Evolutionary conservation across 2,113 vertebrate genomes (phyloP), one percentile per base, ranked within the genome.

Genomic region (Herpailurus yagouaroundi): DNA sequence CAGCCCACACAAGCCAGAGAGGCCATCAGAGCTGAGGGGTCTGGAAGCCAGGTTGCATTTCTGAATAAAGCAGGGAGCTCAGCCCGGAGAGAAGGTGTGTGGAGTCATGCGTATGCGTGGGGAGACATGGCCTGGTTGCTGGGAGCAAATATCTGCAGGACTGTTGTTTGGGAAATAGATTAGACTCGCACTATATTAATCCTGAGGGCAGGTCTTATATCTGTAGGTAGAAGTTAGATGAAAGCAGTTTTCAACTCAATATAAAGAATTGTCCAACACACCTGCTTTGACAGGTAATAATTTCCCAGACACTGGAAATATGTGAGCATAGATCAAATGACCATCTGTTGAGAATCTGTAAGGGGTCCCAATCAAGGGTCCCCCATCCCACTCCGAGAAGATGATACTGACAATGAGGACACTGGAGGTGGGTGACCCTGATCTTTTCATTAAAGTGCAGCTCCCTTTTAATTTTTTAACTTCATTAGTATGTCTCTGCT

Each of bases 21-120:
- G 31, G 18, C 36, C 36, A 52, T 3, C 52, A 2, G 60, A 86
- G 3, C 33, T 11, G 60, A 86, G 33, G 33, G 5, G 41, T n/a
- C 52, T 45, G 3, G 31, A 31, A 73, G 71, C 27, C 79, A 69
- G 8, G 13, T 2, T 66, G 74, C 9, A 21, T 21, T 82, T 84
- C 71, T 63, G 57, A 50, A 23, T 36, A n/a, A 57, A 68, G n/a
- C 50, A 41, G 31, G 7, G 31, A 15, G 36, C 23, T 91, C 29
- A 27, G 31, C n/a, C 18, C 0, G 3, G 60, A 57, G 5, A 76
- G 57, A 31, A 45, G 36, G 36, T 7, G 1, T 66, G 29, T 50
- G 7, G 14, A 80, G 45, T n/a, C n/a, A 1, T 2, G 31, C 21
- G 7, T 10, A 1, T 2, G 3, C 33, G 19, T n/a, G 1, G 48